phyloP scores from a whole-genome alignment of 2,797 vertebrate species.

The Champsocephalus gunnari region DNA sequence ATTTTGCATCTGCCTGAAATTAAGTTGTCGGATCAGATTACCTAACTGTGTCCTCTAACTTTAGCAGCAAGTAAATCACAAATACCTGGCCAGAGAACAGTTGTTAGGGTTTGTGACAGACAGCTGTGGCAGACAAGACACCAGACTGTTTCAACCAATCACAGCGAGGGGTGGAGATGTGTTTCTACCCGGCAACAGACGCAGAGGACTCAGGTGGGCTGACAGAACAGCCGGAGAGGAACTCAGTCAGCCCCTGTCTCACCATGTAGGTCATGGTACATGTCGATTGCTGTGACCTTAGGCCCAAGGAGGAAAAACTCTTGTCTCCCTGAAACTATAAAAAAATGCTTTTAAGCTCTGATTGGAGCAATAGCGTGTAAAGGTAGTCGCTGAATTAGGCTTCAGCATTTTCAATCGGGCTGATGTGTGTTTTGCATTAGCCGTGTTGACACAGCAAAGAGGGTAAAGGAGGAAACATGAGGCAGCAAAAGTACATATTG shows the following conservation, averaged over 20 bases:
- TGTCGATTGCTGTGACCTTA: conserved; percentile 36
- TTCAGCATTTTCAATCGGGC: conserved; percentile 37
- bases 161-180: conserved; percentile 78
- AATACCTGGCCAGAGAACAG: conserved; percentile 65
- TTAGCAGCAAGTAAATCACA: conserved; percentile 52
- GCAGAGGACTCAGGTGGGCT: conserved; percentile 70
- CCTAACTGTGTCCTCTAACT: conserved; percentile 51
- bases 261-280: conserved; percentile 40
- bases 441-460: conserved; percentile 54
- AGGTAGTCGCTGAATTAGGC: conserved; percentile 17
- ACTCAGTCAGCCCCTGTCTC: conserved; percentile 46
- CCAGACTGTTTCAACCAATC: conserved; percentile 69
- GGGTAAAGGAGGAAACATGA: conserved; percentile 32
- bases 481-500: conserved; percentile 53
- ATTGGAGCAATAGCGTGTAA: neutral
- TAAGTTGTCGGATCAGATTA: conserved; percentile 36
- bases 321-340: neutral
- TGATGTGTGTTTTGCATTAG: conserved; percentile 44
- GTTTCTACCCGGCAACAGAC: conserved; percentile 83
- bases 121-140: conserved; percentile 58
- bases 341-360: conserved; percentile 1
- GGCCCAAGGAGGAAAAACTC: neutral
- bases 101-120: conserved; percentile 65
- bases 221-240: conserved; percentile 45
- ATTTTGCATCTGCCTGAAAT: neutral